A percentile compares a stretch with the other conserved stretches of the same genome.
phyloP scores from a whole-genome alignment of 2,888 invertebrate species.

The Spilosoma lubricipeda region DNA sequence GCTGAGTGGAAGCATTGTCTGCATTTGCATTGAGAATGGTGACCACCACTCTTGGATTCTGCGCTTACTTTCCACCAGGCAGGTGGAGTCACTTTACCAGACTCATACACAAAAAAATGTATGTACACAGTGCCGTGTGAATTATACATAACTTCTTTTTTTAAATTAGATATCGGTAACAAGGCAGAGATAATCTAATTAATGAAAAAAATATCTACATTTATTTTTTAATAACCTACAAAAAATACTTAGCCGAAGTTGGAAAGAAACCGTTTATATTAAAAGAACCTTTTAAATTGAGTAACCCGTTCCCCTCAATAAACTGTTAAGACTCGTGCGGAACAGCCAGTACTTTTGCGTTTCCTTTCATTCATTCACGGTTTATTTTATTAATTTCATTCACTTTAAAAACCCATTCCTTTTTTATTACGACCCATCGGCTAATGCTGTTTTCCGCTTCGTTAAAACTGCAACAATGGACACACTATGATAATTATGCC shows the following conservation, averaged over 20 bases:
- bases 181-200: background rate
- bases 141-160: background rate
- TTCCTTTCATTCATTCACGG: slow-evolving; percentile 49
- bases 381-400: slow-evolving; percentile 48
- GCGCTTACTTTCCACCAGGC: too few relatives aligned
- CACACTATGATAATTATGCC: slow-evolving; percentile 35
- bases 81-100: too few relatives aligned
- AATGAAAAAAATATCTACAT: background rate
- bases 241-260: background rate
- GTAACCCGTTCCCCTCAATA: slow-evolving; percentile 33
- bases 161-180: background rate
- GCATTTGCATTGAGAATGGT: too few relatives aligned
- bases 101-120: too few relatives aligned
- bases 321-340: slow-evolving; percentile 35
- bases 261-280: background rate
- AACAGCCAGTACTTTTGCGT: slow-evolving; percentile 28
- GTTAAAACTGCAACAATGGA: slow-evolving; percentile 27
- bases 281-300: slow-evolving; percentile 18
- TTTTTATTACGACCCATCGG: slow-evolving; percentile 40
- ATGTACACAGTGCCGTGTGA: background rate
- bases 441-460: slow-evolving; percentile 37
- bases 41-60: too few relatives aligned
- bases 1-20: too few relatives aligned
- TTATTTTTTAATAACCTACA: background rate
- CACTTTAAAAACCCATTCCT: slow-evolving; percentile 38